Base-by-base conservation (phyloP, 2,113 vertebrate species). In the Gobiocypris rarus region DNA sequence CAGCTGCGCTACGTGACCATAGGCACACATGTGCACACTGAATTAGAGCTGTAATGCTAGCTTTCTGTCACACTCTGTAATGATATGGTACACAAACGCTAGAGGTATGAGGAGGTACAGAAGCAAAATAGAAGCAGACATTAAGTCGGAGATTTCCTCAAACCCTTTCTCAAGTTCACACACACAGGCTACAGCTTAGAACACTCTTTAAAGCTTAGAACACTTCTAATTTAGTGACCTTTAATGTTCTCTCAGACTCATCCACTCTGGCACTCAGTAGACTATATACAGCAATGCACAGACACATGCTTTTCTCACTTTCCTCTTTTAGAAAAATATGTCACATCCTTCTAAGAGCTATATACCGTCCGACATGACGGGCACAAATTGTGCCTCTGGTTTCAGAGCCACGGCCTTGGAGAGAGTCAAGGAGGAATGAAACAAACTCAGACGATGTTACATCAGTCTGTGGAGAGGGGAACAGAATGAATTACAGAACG, bases 371-470 rank as follows among this genome's bases (percentile, higher is more conserved):
- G 9, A 54, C 43, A n/a, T 19, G 48, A 54, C 19, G 50, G 50
- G 22, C 67, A 73, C 26, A 84, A 63, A 50, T 80, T 50, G 26
- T 75, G 24, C 83, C 83, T 77, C 45, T 17, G 48, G 15, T 77
- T 41, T 56, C 74, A 24, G n/a, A 70, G 75, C 50, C 38, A n/a
- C 15, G 17, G 65, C 75, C 65, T 45, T 61, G 58, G 14, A 65
- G 43, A 24, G 5, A 58, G 59, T 54, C 83, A 69, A 58, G 75
- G 65, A 77, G 31, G 56, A 70, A 26, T 41, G 5, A 5, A 56
- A 22, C 41, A 15, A 15, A 71, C 59, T 79, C 65, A 19, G 50
- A 58, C 41, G n/a, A 43, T 15, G 38, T 17, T 31, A 43, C 24
- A 70, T 84, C 75, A 84, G 45, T 70, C 52, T 34, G 14, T 13